Evolutionary conservation across 2,888 invertebrate genomes (phyloP), one percentile per base, ranked within the genome.

Genomic region (Pseudococcus jackbeardsleyi): DNA sequence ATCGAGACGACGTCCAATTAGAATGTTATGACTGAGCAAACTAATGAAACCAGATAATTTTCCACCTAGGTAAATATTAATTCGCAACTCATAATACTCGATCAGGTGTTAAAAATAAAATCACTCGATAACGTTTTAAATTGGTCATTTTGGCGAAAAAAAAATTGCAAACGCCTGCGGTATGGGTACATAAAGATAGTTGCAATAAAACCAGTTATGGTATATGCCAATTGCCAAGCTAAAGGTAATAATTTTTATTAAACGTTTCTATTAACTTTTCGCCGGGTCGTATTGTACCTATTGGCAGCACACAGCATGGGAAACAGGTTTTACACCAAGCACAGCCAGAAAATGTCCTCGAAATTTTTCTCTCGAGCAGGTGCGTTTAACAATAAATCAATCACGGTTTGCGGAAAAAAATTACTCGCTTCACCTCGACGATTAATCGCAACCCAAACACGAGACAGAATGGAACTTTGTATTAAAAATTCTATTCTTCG

Each of bases 261-360:
- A 82, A 82, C 79, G 79, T 82, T 82, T 82, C 79, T 82, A 82
- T 82, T 82, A 82, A 82, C n/a, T 46, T 82, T 82, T 82, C 79
- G 79, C 46, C 79, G 33, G 33, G 33, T 64, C 64, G 64, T 33
- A 72, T 72, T 72, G 79, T 82, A 42, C 42, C 42, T 42, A 82
- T 46, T 46, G 46, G 79, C 79, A 19, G 22, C 22, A 22, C 19
- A 64, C n/a, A 59, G 6, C 42, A 42, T 46, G 9, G 33, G 17
- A 82, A 82, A 82, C 79, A 46, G 79, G 79, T 82, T 82, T 46
- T 46, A 9, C n/a, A 19, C 9, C 42, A 9, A 42, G 42, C 19
- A 17, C 33, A 26, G 26, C 1, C 26, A 17, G 19, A 82, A 82
- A 82, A 82, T 82, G 79, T 82, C 79, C 79, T 82, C 79, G 79